Percentiles rank a stretch among this genome's conserved stretches.
These are phyloP conservation scores for Dasysyrphus tricinctus DNA, from an alignment of 2,888 invertebrate genomes.

Conservation along the genomic window DNA sequence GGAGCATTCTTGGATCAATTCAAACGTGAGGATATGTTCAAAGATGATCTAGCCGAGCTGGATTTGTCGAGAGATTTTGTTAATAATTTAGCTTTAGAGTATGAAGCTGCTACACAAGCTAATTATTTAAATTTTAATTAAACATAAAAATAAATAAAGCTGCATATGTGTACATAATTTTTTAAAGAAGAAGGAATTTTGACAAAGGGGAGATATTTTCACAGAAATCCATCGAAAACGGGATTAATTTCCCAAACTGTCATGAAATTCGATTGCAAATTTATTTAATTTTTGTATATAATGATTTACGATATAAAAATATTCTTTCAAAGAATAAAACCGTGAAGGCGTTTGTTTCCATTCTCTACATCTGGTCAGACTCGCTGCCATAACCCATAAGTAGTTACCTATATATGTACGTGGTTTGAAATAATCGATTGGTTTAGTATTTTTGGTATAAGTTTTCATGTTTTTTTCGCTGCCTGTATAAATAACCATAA, in stretches of 20 bases:
- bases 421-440: slow-evolving; percentile 5
- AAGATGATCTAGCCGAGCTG: slow-evolving; percentile 95
- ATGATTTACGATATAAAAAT: not conserved
- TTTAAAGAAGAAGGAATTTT: not conserved
- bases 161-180: too few relatives aligned
- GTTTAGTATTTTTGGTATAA: not conserved
- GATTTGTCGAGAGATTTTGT: slow-evolving; percentile 96
- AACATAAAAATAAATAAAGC: slow-evolving; percentile 4
- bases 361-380: slow-evolving; percentile 7
- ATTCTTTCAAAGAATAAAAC: not conserved
- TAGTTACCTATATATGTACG: not conserved
- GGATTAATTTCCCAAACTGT: not conserved
- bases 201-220: too few relatives aligned
- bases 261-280: not conserved
- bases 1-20: slow-evolving; percentile 99
- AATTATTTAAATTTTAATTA: slow-evolving; percentile 90
- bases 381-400: not conserved
- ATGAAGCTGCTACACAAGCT: slow-evolving; percentile 95
- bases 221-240: too few relatives aligned
- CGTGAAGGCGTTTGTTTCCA: slow-evolving; percentile 2
- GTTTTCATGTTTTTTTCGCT: not conserved
- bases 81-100: slow-evolving; percentile 96
- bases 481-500: not conserved
- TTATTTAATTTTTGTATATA: not conserved
- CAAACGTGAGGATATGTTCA: slow-evolving; percentile 97